A percentile compares a stretch with the other conserved stretches of the same genome.
Evolutionary conservation across 1,140 invertebrate genomes (phyloP).

Genomic region (Neoseiulus cucumeris): DNA sequence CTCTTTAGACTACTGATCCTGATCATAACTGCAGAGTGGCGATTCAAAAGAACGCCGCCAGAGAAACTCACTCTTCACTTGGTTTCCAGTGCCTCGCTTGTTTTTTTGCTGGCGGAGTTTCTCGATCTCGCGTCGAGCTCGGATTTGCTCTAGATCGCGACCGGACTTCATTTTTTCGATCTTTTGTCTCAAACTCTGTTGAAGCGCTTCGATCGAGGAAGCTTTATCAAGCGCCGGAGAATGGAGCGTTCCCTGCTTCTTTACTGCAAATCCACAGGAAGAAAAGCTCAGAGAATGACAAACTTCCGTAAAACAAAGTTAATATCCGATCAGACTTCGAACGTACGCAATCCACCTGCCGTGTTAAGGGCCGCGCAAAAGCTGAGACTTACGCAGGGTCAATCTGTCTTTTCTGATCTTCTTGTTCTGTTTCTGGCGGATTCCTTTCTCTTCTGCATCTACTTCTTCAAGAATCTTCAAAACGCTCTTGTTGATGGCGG

Average conservation of each 20-base stretch:
- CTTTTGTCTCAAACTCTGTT: conserved; percentile 7
- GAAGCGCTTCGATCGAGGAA: conserved; percentile 6
- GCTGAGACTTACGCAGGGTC: not conserved
- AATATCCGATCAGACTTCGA: too few species aligned
- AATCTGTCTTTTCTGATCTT: conserved; percentile 23
- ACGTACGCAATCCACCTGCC: too few species aligned
- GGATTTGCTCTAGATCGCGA: conserved; percentile 10
- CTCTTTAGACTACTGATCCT: too few species aligned
- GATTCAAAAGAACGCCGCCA: too few species aligned
- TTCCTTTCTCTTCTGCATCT: conserved; percentile 22
- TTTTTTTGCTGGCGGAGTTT: not conserved
- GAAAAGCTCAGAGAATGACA: too few species aligned
- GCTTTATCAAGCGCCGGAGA: conserved; percentile 7
- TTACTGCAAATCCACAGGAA: not conserved
- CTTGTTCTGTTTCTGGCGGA: conserved; percentile 24
- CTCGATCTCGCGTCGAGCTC: not conserved
- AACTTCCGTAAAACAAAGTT: too few species aligned
- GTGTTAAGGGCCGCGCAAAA: too few species aligned
- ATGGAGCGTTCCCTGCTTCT: not conserved
- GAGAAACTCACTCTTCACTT: not conserved
- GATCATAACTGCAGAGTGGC: too few species aligned
- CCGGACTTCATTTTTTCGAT: conserved; percentile 10
- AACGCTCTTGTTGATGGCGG: conserved; percentile 24
- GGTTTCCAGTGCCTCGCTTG: not conserved
- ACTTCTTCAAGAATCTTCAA: conserved; percentile 23